Conservation (phyloP, 2,113 vertebrate genomes). For the Lonchura striata region DNA sequence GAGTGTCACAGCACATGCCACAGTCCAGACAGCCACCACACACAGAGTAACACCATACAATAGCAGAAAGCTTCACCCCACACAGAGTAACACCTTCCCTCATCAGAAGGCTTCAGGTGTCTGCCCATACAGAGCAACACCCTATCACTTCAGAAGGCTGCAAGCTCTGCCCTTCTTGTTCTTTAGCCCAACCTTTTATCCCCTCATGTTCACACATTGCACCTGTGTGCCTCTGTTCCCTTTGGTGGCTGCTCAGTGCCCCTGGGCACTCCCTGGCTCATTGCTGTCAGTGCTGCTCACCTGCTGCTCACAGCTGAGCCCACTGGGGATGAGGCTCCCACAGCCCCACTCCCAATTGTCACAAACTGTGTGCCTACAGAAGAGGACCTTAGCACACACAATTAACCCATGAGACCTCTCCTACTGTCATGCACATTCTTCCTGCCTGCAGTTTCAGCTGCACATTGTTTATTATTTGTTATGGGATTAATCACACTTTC, state of each 20-base stretch:
- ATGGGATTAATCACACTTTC: constrained; percentile 19
- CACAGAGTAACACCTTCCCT: neutral
- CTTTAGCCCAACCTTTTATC: neutral
- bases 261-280: neutral
- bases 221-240: neutral
- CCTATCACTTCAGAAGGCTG: neutral
- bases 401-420: neutral
- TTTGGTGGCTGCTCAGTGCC: neutral
- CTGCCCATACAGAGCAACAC: neutral
- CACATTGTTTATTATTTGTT: neutral
- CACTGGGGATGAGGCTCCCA: neutral
- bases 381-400: neutral
- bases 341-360: neutral
- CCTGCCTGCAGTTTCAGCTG: neutral
- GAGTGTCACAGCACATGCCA: neutral
- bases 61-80: neutral
- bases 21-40: neutral
- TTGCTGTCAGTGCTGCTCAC: neutral
- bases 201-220: neutral
- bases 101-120: neutral
- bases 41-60: neutral
- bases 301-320: neutral
- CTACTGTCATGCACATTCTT: neutral
- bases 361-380: neutral
- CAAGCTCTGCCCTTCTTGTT: neutral